A percentile compares a stretch with the other conserved stretches of the same genome.
Evolutionary conservation across 2,888 invertebrate species (phyloP).

Genomic region (Idaea straminata): DNA sequence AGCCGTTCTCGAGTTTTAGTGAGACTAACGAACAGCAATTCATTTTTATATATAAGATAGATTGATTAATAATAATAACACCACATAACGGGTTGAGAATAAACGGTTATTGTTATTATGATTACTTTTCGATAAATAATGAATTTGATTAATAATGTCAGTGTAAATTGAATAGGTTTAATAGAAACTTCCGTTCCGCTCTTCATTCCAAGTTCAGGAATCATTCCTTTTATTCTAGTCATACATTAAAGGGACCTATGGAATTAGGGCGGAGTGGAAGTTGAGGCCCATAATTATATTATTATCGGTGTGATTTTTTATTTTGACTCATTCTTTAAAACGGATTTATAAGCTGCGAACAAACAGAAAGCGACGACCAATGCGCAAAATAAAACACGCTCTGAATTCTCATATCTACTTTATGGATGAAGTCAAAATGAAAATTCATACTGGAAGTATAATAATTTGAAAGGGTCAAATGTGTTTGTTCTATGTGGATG

Average conservation of each 20-base stretch:
- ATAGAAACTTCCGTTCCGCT: not conserved
- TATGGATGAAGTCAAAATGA: not conserved
- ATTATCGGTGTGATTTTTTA: not conserved
- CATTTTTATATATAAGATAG: no score
- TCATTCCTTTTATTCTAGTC: constrained; percentile 3
- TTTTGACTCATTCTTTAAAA: not conserved
- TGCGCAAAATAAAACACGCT: no score
- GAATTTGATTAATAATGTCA: not conserved
- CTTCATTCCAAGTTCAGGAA: constrained; percentile 1
- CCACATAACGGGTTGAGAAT: no score
- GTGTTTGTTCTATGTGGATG: not conserved
- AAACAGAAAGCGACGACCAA: no score
- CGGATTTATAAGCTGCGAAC: not conserved
- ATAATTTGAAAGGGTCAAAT: not conserved
- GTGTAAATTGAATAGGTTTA: not conserved
- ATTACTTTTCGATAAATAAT: not conserved
- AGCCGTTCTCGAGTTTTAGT: no score
- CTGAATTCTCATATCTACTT: no score
- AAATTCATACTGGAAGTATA: not conserved
- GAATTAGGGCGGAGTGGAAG: not conserved
- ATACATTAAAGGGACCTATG: not conserved
- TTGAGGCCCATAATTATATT: not conserved
- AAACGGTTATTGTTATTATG: not conserved
- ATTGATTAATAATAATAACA: not conserved
- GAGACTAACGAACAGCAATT: no score